A percentile compares a stretch with the other conserved stretches of the same genome.
Evolutionary conservation across 64 coral and sea anemone species (phyloP).

Genomic region (Actinia tenebrosa): DNA sequence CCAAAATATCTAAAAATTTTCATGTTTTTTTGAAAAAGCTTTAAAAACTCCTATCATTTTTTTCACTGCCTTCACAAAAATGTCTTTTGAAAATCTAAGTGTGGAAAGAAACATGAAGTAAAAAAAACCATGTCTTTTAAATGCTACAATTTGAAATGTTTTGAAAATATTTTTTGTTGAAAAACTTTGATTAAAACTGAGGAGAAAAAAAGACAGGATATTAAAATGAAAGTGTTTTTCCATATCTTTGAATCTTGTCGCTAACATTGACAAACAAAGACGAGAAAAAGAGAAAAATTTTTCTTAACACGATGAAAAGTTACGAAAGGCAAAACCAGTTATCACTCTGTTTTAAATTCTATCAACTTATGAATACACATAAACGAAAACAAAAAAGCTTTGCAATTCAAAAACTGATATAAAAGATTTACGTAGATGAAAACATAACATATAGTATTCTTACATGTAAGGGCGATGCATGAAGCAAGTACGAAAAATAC

Average conservation of each 20-base stretch:
- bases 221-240: not conserved
- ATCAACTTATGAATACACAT: no score
- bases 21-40: not conserved
- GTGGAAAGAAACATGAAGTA: not conserved
- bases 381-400: no score
- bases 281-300: no score
- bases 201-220: not conserved
- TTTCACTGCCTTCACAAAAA: not conserved
- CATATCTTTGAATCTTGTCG: no score
- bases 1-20: not conserved
- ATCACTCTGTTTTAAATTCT: no score
- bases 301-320: no score
- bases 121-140: not conserved
- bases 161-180: not conserved
- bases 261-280: no score
- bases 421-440: not conserved
- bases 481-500: not conserved
- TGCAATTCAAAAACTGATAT: not conserved
- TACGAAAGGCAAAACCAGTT: no score
- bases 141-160: not conserved
- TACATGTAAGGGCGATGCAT: conserved; percentile 9
- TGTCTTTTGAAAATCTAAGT: not conserved
- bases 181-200: not conserved
- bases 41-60: not conserved
- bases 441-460: not conserved